phyloP scores from a whole-genome alignment of 2,888 invertebrate genomes.

The Hemithea aestivaria region DNA sequence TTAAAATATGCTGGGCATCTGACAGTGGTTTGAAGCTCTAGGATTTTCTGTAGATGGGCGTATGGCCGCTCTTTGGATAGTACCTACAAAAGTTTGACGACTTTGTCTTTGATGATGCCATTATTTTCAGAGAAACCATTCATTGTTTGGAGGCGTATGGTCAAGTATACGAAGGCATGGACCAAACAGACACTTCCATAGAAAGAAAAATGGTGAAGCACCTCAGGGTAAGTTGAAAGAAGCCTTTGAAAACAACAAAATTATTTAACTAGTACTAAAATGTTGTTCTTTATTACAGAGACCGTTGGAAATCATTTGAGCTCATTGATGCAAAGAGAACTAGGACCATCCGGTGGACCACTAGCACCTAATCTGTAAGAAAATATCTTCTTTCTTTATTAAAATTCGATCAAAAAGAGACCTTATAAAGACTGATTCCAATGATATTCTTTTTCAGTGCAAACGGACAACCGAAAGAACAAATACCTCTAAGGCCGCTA shows the following conservation, averaged over 20 bases:
- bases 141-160: conserved; percentile 97
- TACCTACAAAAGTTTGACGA: too few relatives aligned
- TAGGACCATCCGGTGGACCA: conserved; percentile 59
- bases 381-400: neutral
- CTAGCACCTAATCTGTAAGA: conserved; percentile 66
- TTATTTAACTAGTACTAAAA: neutral
- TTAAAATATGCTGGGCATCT: too few relatives aligned
- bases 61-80: too few relatives aligned
- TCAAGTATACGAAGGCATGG: conserved; percentile 92
- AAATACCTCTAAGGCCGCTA: conserved; percentile 88
- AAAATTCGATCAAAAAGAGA: conserved; percentile 2
- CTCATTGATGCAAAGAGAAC: conserved; percentile 75
- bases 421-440: neutral
- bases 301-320: conserved; percentile 71
- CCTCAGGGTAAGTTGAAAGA: conserved; percentile 44
- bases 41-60: too few relatives aligned
- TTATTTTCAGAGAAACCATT: conserved; percentile 91
- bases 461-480: conserved; percentile 80
- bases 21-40: too few relatives aligned
- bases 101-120: too few relatives aligned
- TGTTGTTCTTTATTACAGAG: conserved; percentile 36
- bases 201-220: conserved; percentile 55
- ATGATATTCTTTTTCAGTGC: conserved; percentile 43
- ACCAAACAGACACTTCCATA: conserved; percentile 63
- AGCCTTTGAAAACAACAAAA: conserved; percentile 5